Conservation (phyloP, 1,140 invertebrate genomes). For the Hypothenemus hampei region DNA sequence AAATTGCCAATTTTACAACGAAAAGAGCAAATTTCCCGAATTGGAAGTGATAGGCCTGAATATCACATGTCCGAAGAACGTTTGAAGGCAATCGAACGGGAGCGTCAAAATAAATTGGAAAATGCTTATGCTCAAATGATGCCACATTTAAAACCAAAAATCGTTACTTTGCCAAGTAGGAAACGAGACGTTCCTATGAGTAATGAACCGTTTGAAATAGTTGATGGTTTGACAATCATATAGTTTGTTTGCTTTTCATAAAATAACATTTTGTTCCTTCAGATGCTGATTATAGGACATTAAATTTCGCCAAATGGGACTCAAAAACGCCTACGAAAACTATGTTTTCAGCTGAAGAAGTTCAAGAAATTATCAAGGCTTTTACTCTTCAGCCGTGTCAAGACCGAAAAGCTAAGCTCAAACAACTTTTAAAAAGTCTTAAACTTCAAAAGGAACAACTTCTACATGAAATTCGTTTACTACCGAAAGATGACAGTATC, state of each 20-base stretch:
- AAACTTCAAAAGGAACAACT: slow-evolving; percentile 40
- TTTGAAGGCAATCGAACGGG: slow-evolving; percentile 29
- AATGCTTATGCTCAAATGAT: slow-evolving; percentile 38
- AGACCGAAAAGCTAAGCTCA: slow-evolving; percentile 31
- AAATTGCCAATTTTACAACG: slow-evolving; percentile 45
- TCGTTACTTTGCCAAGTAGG: slow-evolving; percentile 30
- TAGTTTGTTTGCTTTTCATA: neutral
- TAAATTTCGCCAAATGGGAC: slow-evolving; percentile 34
- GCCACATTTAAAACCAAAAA: slow-evolving; percentile 30
- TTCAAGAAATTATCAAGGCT: slow-evolving; percentile 29
- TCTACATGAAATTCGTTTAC: slow-evolving; percentile 35
- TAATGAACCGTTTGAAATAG: slow-evolving; percentile 22
- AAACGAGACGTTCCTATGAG: slow-evolving; percentile 5
- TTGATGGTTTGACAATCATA: slow-evolving; percentile 14
- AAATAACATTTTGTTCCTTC: neutral
- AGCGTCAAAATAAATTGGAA: slow-evolving; percentile 39
- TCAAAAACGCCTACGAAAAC: slow-evolving; percentile 18
- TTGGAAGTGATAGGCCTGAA: slow-evolving; percentile 36
- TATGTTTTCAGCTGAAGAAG: slow-evolving; percentile 32
- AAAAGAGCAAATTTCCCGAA: slow-evolving; percentile 38
- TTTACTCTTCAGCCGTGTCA: slow-evolving; percentile 25
- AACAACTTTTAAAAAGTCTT: slow-evolving; percentile 34
- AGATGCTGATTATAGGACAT: slow-evolving; percentile 14
- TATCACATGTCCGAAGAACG: slow-evolving; percentile 41
- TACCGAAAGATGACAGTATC: slow-evolving; percentile 30